These are phyloP conservation scores for Acromyrmex heyeri DNA, from an alignment of 1,140 invertebrate species.

Conservation along the genomic window DNA sequence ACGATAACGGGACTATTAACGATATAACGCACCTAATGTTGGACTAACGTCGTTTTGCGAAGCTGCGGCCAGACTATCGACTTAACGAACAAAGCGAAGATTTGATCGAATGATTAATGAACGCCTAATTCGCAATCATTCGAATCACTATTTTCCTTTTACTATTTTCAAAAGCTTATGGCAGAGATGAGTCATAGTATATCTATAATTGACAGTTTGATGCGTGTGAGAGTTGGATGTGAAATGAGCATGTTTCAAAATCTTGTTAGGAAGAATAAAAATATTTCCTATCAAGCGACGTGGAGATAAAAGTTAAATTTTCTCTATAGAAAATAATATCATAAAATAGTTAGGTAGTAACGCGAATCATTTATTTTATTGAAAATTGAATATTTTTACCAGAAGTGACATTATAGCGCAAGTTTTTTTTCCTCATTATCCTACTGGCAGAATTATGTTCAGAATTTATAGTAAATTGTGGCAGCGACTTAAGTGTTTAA, in stretches of 20 bases:
- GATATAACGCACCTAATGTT: constrained; percentile 23
- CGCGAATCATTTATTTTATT: neutral
- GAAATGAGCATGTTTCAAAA: neutral
- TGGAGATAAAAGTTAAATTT: neutral
- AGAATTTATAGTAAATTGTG: constrained; percentile 3
- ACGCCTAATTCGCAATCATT: neutral
- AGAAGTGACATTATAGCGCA: neutral
- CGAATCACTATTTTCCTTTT: neutral
- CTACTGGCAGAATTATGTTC: neutral
- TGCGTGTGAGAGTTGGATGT: too few relatives aligned
- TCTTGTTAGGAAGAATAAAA: neutral
- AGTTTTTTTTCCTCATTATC: neutral
- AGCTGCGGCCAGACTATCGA: constrained; percentile 17
- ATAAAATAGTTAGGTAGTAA: neutral
- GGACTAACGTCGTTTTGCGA: neutral
- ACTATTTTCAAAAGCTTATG: neutral
- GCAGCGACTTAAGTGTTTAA: neutral
- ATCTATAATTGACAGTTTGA: constrained; percentile 12
- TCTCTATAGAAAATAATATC: constrained; percentile 1
- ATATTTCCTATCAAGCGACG: neutral
- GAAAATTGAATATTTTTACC: neutral
- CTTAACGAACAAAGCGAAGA: neutral
- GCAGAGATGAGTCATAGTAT: neutral
- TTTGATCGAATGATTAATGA: neutral
- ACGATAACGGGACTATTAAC: neutral